Evolutionary conservation across 2,113 vertebrate species (phyloP).

Genomic region (Aegithalos caudatus): DNA sequence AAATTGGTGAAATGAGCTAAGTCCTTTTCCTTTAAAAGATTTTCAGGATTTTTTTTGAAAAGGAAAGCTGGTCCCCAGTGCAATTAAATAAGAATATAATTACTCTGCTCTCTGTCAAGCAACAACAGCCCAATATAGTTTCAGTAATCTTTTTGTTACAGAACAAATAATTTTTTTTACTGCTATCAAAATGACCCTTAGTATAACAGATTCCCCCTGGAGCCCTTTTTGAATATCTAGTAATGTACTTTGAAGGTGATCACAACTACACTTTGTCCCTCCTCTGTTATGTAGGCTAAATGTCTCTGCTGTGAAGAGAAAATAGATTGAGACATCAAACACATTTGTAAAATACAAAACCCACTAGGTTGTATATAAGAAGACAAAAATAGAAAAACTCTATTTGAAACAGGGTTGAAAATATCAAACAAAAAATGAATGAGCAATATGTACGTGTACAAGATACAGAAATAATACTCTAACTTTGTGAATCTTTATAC

Average conservation of each 20-base stretch:
- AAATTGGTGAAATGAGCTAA: not conserved
- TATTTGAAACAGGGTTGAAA: not conserved
- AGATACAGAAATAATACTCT: not conserved
- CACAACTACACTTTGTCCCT: not conserved
- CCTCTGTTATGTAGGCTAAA: not conserved
- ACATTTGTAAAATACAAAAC: not conserved
- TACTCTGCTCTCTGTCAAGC: not conserved
- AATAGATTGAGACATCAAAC: constrained; percentile 19
- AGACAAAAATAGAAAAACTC: not conserved
- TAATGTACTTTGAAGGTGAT: constrained; percentile 10
- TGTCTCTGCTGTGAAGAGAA: not conserved
- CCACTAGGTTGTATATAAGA: not conserved
- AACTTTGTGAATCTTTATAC: not conserved
- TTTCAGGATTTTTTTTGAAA: not conserved
- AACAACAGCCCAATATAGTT: not conserved
- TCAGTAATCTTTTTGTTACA: not conserved
- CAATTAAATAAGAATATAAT: not conserved
- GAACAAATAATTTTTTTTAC: not conserved
- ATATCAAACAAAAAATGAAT: not conserved
- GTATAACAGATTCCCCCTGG: not conserved
- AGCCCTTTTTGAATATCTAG: not conserved
- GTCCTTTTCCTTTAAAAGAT: not conserved
- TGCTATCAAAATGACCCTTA: constrained; percentile 1
- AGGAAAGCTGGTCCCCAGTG: not conserved
- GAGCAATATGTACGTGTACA: not conserved